Percentiles rank a stretch among this genome's conserved stretches.
phyloP scores from a whole-genome alignment of 2,113 vertebrate genomes.

The Leptobrachium ailaonicum region DNA sequence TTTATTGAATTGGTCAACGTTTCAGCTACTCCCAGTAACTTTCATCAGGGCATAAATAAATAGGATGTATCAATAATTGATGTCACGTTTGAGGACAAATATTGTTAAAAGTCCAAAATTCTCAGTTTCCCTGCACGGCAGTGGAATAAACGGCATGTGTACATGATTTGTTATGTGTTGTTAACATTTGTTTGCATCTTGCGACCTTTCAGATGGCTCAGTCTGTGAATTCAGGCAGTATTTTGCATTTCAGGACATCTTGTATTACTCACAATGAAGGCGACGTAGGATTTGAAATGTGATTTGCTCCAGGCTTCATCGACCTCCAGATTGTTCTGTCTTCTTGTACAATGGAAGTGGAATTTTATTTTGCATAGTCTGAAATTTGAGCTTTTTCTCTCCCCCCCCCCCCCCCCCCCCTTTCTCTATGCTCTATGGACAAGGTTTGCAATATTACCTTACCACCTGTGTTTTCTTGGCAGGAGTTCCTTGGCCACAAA shows the following conservation, averaged over 20 bases:
- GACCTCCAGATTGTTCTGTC: slow-evolving; percentile 11
- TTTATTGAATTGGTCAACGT: no score
- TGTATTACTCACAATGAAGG: background rate
- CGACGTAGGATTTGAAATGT: slow-evolving; percentile 10
- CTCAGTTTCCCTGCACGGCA: background rate
- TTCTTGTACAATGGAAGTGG: slow-evolving; percentile 9
- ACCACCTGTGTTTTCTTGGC: slow-evolving; percentile 31
- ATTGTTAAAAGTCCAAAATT: background rate
- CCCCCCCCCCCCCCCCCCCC: background rate
- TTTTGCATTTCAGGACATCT: slow-evolving; percentile 25
- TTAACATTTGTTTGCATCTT: slow-evolving; percentile 24
- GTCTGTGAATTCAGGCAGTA: slow-evolving; percentile 8
- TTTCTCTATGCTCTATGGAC: slow-evolving; percentile 10
- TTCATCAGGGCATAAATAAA: no score
- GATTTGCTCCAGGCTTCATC: slow-evolving; percentile 16
- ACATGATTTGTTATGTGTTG: background rate
- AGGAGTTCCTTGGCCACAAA: slow-evolving; percentile 29
- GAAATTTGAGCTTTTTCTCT: slow-evolving; percentile 33
- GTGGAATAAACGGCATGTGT: slow-evolving; percentile 6
- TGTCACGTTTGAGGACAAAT: no score
- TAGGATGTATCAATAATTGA: no score
- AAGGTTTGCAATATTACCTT: slow-evolving; percentile 41
- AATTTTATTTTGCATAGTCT: slow-evolving; percentile 31
- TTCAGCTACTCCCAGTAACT: no score
- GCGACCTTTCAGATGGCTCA: slow-evolving; percentile 20